Evolutionary conservation across 2,888 invertebrate species (phyloP).

Genomic region (Oscheius onirici): DNA sequence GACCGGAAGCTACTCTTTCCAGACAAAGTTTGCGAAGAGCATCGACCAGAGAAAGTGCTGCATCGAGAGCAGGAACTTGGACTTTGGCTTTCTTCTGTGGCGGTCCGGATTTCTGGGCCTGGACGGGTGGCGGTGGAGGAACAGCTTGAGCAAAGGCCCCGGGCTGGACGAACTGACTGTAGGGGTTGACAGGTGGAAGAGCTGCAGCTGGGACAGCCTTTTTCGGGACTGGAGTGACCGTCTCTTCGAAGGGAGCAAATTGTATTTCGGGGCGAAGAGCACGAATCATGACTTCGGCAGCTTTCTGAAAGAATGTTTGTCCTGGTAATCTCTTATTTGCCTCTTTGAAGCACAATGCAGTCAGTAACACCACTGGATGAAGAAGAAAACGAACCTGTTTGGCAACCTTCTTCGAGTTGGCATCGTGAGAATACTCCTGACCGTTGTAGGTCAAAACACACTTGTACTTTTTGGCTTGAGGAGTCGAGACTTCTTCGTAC

Average conservation of each 20-base stretch:
- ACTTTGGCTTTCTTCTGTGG: constrained; percentile 13
- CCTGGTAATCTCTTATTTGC: too few species aligned
- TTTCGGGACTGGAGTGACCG: constrained; percentile 9
- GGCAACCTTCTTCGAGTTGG: constrained; percentile 42
- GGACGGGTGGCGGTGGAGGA: background rate
- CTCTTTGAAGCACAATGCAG: too few species aligned
- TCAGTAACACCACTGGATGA: too few species aligned
- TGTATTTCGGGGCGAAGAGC: constrained; percentile 47
- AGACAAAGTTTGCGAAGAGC: constrained; percentile 39
- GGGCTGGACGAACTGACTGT: background rate
- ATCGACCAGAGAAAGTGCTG: constrained; percentile 42
- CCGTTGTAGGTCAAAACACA: constrained; percentile 39
- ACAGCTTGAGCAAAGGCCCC: background rate
- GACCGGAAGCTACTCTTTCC: constrained; percentile 24
- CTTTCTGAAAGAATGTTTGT: constrained; percentile 31
- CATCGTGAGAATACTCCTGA: constrained; percentile 35
- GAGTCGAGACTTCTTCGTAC: constrained; percentile 30
- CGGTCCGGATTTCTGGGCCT: background rate
- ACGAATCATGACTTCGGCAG: constrained; percentile 38
- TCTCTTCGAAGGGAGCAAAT: constrained; percentile 41
- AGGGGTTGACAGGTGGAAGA: background rate
- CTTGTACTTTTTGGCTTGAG: constrained; percentile 33
- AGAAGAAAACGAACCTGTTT: constrained; percentile 39
- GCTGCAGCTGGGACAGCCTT: background rate
- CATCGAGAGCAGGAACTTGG: constrained; percentile 41